phyloP scores from a whole-genome alignment of 2,888 invertebrate genomes.

The Hirtodrosophila cameraria region DNA sequence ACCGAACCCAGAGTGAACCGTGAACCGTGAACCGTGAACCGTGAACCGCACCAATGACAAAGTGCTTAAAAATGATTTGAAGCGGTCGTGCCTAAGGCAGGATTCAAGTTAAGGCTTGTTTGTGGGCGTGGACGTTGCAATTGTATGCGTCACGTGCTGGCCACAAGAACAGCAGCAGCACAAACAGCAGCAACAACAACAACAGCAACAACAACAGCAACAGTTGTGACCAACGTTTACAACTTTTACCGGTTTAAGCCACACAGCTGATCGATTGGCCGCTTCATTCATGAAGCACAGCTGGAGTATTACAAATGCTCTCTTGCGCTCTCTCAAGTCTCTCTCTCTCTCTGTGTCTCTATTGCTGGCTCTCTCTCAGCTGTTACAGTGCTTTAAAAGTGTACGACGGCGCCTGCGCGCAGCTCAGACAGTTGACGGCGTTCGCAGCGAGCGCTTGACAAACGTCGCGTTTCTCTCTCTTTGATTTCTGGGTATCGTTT shows the following conservation, averaged over 20 bases:
- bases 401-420: conserved; percentile 54
- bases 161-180: conserved; percentile 14
- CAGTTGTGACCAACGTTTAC: conserved; percentile 28
- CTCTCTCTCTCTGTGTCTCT: conserved; percentile 9
- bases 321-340: background rate
- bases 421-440: conserved; percentile 76
- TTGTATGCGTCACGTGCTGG: conserved; percentile 47
- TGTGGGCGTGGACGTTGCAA: conserved; percentile 4
- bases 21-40: too few species aligned
- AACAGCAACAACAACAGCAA: conserved; percentile 3
- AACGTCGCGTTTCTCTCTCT: conserved; percentile 53
- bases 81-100: too few species aligned
- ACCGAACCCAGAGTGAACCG: too few species aligned
- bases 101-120: background rate
- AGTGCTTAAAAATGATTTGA: too few species aligned
- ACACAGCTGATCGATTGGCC: conserved; percentile 35
- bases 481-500: conserved; percentile 21
- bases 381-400: conserved; percentile 61
- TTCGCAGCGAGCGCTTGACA: conserved; percentile 68
- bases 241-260: conserved; percentile 52
- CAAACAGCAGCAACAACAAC: background rate
- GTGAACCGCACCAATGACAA: too few species aligned
- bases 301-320: conserved; percentile 6
- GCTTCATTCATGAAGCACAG: conserved; percentile 50
- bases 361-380: conserved; percentile 2